These are phyloP conservation scores for Camponotus floridanus DNA, from an alignment of 1,140 invertebrate genomes.

Conservation along the genomic window DNA sequence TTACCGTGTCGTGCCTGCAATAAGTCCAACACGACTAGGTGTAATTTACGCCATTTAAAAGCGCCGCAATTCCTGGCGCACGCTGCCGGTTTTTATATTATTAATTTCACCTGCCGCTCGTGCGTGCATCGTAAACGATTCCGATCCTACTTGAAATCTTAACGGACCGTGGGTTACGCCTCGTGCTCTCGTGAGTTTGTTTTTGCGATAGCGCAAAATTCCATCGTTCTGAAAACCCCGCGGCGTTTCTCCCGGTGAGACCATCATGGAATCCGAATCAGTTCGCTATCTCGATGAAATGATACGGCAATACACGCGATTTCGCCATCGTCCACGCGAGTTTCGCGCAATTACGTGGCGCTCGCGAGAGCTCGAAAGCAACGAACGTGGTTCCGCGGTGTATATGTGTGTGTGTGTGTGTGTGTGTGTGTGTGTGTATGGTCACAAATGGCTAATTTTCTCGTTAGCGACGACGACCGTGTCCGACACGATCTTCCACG, in stretches of 20 bases:
- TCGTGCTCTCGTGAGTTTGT: background rate
- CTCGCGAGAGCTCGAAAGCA: background rate
- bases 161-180: background rate
- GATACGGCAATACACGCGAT: conserved; percentile 63
- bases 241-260: background rate
- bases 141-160: conserved; percentile 21
- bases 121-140: background rate
- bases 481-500: conserved; percentile 19
- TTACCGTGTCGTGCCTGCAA: background rate
- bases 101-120: background rate
- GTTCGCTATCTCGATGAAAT: conserved; percentile 3
- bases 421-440: background rate
- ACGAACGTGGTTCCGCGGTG: conserved; percentile 13
- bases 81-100: background rate
- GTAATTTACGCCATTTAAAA: conserved; percentile 3
- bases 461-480: conserved; percentile 66
- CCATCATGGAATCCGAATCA: background rate
- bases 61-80: background rate
- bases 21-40: background rate
- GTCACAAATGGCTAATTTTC: conserved; percentile 71
- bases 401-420: no score
- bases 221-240: background rate
- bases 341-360: conserved; percentile 49
- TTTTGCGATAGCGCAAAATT: background rate
- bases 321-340: conserved; percentile 62